Conservation (phyloP, 2,888 invertebrate species). For the Formica aserva region DNA sequence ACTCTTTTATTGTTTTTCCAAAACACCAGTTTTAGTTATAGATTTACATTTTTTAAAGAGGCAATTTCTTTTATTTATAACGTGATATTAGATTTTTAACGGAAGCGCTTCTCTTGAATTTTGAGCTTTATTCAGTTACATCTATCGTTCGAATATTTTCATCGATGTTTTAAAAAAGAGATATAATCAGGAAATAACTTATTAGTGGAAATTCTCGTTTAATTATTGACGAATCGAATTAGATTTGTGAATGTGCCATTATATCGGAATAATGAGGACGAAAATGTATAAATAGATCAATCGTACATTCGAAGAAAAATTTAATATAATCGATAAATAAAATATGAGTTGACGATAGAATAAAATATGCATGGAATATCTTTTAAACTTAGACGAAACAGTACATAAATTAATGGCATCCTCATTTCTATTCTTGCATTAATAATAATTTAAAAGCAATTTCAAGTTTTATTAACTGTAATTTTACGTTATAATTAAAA, state of each 20-base stretch:
- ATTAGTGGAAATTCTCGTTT: background rate
- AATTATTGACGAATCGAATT: background rate
- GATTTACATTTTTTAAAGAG: background rate
- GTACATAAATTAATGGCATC: background rate
- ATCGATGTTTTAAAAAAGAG: background rate
- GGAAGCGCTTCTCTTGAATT: background rate
- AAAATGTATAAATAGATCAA: background rate
- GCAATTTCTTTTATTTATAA: background rate
- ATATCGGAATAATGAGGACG: background rate
- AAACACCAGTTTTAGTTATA: background rate
- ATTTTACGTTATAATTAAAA: conserved; percentile 25
- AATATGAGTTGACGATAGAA: background rate
- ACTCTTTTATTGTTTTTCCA: background rate
- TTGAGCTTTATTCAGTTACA: background rate
- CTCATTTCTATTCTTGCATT: background rate
- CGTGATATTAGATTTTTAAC: background rate
- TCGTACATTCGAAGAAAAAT: background rate
- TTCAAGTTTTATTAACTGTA: conserved; percentile 7
- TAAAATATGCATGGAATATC: background rate
- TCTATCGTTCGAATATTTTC: background rate
- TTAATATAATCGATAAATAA: background rate
- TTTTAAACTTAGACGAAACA: background rate
- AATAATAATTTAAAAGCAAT: background rate
- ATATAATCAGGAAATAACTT: background rate
- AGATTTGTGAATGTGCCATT: background rate